phyloP scores from a whole-genome alignment of 2,113 vertebrate species.

The Myanophis thanlyinensis region DNA sequence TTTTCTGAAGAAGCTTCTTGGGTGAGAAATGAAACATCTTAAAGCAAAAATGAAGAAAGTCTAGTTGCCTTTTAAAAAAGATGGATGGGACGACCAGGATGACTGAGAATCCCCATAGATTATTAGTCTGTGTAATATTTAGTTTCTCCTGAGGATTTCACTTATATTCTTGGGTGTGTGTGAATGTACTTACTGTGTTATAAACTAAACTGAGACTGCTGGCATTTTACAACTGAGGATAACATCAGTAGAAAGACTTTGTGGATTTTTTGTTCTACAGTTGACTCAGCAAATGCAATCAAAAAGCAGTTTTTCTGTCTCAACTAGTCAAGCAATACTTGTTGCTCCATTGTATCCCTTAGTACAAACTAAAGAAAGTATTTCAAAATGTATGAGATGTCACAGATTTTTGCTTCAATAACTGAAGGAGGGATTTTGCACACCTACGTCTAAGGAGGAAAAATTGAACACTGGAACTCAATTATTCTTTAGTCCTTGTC shows the following conservation, averaged over 20 bases:
- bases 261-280: not conserved
- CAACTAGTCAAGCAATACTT: not conserved
- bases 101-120: not conserved
- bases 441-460: not conserved
- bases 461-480: not conserved
- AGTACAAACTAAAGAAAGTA: not conserved
- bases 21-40: no score
- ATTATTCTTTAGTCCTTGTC: not conserved
- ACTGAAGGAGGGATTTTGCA: not conserved
- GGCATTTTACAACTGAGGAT: not conserved
- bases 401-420: not conserved
- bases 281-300: not conserved
- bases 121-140: not conserved
- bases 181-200: not conserved
- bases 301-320: not conserved
- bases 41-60: no score
- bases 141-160: not conserved
- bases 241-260: not conserved
- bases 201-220: not conserved
- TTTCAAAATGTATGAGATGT: not conserved
- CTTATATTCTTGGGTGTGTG: not conserved
- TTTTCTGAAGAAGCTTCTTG: not conserved
- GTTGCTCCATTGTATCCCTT: not conserved
- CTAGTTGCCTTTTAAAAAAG: no score
- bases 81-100: not conserved